Percentiles rank a stretch among this genome's conserved stretches.
Conservation (phyloP, 2,113 vertebrate species). For the Suncus etruscus region DNA sequence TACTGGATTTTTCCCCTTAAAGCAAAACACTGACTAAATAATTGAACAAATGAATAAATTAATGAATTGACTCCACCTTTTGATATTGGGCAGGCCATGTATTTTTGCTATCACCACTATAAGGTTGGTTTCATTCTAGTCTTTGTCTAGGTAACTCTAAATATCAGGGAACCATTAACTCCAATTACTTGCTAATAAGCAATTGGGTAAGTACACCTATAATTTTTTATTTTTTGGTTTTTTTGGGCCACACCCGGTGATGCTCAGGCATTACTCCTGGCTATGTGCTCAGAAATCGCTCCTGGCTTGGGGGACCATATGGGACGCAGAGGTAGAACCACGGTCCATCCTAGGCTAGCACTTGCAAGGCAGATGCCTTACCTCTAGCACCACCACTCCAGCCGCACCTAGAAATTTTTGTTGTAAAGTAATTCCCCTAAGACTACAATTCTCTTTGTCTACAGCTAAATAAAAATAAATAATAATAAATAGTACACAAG, state of each 20-base stretch:
- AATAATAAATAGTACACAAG: background rate
- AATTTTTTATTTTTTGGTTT: background rate
- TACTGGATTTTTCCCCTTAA: background rate
- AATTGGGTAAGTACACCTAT: background rate
- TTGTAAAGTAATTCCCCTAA: conserved; percentile 3
- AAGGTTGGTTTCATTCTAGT: background rate
- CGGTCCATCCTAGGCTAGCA: too few relatives aligned
- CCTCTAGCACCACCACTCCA: too few relatives aligned
- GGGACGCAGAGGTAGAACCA: too few relatives aligned
- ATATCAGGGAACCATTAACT: background rate
- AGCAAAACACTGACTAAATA: background rate
- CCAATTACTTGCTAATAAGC: background rate
- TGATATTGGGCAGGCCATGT: background rate
- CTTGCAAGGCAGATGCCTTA: too few relatives aligned
- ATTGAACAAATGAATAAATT: background rate
- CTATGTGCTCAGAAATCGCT: too few relatives aligned
- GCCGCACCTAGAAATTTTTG: background rate
- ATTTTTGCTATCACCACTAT: background rate
- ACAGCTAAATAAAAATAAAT: conserved; percentile 1
- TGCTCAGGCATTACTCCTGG: too few relatives aligned
- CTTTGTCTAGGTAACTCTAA: too few relatives aligned
- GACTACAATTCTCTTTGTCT: background rate
- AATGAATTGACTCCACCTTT: background rate
- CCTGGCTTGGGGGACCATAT: too few relatives aligned
- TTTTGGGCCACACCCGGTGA: too few relatives aligned